These are phyloP conservation scores for Chionomys nivalis DNA, from an alignment of 2,113 vertebrate species.

Conservation along the genomic window DNA sequence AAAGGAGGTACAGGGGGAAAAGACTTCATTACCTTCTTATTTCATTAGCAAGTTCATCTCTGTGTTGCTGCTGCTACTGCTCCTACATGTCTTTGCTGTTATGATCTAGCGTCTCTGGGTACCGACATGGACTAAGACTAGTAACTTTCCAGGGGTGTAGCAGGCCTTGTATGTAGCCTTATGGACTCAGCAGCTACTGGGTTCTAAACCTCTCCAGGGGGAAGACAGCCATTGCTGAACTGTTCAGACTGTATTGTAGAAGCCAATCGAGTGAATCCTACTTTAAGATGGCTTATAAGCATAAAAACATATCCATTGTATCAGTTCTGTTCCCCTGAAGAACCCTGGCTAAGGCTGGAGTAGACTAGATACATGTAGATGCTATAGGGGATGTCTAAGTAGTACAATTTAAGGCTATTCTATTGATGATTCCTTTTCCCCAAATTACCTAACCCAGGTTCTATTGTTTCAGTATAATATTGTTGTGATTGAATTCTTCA, in stretches of 20 bases:
- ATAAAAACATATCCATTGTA: too few species aligned
- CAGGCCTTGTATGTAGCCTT: not conserved
- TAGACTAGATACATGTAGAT: not conserved
- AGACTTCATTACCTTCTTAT: not conserved
- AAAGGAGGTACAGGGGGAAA: not conserved
- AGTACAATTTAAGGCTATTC: not conserved
- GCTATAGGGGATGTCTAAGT: accelerated
- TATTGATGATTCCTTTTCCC: not conserved
- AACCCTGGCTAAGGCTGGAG: not conserved
- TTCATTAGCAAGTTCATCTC: not conserved
- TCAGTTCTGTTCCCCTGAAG: too few species aligned
- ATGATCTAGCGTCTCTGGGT: not conserved
- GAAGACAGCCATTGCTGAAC: not conserved
- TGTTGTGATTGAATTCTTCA: not conserved
- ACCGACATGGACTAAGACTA: not conserved
- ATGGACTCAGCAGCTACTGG: too few species aligned
- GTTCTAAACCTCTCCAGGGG: not conserved
- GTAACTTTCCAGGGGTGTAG: not conserved
- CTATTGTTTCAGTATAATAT: not conserved
- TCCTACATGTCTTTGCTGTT: not conserved
- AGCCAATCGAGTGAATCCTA: not conserved
- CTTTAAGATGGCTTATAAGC: not conserved
- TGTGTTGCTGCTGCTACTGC: not conserved
- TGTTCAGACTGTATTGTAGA: not conserved
- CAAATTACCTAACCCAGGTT: not conserved